Evolutionary conservation across 37 sponge, comb jelly and placozoan species (phyloP), one percentile per base, ranked within the genome.

Genomic region (Chondrilla cf. caribensis): DNA sequence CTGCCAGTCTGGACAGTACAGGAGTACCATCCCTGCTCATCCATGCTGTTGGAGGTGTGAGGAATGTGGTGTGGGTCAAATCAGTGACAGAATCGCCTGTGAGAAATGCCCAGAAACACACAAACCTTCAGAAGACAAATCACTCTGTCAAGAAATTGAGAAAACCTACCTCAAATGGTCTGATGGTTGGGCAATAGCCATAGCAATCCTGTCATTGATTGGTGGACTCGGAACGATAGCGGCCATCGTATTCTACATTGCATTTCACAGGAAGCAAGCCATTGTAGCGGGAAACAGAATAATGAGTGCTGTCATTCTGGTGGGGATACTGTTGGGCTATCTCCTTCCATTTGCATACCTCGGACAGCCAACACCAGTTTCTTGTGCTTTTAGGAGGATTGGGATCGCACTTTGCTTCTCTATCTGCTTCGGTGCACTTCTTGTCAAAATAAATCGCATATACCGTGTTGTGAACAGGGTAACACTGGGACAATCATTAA

Each of bases 361-460:
- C 33, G 58, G 78, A 1, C 39, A 21, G 33, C 84, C 84, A 24
- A 84, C 54, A 35, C 37, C 54, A 32, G 37, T 28, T 14, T 24
- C 64, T 3, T 84, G 84, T 59, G 78, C 58, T 0, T 3, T 76
- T 15, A 54, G 58, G 44, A 29, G 84, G 2, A 17, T 54, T 39
- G 58, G 60, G 2, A 55, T 70, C 24, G 81, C 81, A 18, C 2
- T 84, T 6, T 79, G 40, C 3, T 28, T 84, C 19, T 81, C 80
- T 26, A 51, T 81, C 18, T 36, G 66, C 78, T 84, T 79, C 39
- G 84, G 84, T 42, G 77, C 84, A n/a, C 54, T 84, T 19, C 60
- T 84, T 2, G 47, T 84, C 36, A 84, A 84, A 47, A 83, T 47
- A 9, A 84, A 17, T 44, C 84, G 84, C 57, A 84, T 84, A 54